Base-by-base conservation (phyloP, 2,113 vertebrate species). In the Barbus barbus region DNA sequence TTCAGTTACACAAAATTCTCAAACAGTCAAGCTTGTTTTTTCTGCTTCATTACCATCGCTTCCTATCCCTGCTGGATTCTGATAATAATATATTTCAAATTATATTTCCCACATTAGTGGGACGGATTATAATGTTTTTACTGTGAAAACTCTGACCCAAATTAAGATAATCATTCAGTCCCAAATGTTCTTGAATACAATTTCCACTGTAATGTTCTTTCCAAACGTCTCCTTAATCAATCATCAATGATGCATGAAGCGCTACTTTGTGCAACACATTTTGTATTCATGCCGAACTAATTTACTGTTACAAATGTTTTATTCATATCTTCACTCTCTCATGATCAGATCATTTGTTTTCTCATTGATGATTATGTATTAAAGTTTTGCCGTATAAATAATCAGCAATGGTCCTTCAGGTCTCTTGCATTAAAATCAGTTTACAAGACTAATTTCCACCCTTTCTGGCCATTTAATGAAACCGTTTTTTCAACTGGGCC, bases 271-370 rank as follows among this genome's bases (percentile, higher is more conserved):
- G 58, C 58, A 63, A 44, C 58, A 79, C 58, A 63, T 63, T 63
- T 61, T 44, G 38, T 61, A 28, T 28, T 28, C n/a, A 26, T 5
- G 36, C 72, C 28, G 18, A 74, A 48, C 44, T 31, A 75, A 73
- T 44, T 24, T 73, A 69, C 65, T 69, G 33, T 71, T 71, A 71
- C 67, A n/a, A 73, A 44, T 26, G 71, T 73, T 73, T 73, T 73
- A 73, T 73, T 44, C n/a, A 44, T 44, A 14, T 73, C 69, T 44
- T 73, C 38, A 73, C 69, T 73, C 38, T 8, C n/a, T 72, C 22
- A 41, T 71, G 67, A 71, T 41, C 36, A n/a, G 38, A 36, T 41
- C 4, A 16, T 76, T 76, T 58, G 11, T 58, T 77, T 58, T 36
- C 51, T 38, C 51, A 16, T 58, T 58, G 75, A 38, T 56, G 28